phyloP scores from a whole-genome alignment of 2,797 vertebrate species.

The Eleutherodactylus coqui region DNA sequence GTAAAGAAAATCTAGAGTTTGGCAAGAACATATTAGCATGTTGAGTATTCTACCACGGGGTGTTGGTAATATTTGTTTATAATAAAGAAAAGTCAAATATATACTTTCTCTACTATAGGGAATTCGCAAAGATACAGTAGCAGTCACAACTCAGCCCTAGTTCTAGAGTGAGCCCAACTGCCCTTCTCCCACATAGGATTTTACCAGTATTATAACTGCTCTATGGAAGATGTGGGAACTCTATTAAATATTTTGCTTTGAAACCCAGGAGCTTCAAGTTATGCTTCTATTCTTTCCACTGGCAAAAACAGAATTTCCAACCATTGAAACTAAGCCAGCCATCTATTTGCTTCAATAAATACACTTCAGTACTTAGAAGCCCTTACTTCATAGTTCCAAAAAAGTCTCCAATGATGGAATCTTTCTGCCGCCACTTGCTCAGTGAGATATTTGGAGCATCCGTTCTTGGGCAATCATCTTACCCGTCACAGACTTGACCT shows the following conservation, averaged over 20 bases:
- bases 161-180: neutral
- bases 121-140: neutral
- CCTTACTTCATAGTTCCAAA: slow-evolving; percentile 7
- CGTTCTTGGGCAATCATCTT: slow-evolving; percentile 38
- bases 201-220: neutral
- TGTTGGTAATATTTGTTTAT: neutral
- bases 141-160: neutral
- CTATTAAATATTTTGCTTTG: neutral
- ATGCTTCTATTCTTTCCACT: neutral
- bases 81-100: neutral
- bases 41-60: neutral
- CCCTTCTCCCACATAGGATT: neutral
- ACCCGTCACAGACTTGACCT: slow-evolving; percentile 37
- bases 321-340: neutral
- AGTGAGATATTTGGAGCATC: slow-evolving; percentile 35
- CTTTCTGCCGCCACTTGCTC: neutral
- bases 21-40: neutral
- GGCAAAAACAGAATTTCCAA: neutral
- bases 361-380: neutral
- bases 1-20: neutral
- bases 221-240: neutral
- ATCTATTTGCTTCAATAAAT: neutral
- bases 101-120: neutral
- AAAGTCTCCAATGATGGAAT: neutral
- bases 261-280: neutral